Base-by-base conservation (phyloP, 2,888 invertebrate genomes). In the Cataglyphis cursor region DNA sequence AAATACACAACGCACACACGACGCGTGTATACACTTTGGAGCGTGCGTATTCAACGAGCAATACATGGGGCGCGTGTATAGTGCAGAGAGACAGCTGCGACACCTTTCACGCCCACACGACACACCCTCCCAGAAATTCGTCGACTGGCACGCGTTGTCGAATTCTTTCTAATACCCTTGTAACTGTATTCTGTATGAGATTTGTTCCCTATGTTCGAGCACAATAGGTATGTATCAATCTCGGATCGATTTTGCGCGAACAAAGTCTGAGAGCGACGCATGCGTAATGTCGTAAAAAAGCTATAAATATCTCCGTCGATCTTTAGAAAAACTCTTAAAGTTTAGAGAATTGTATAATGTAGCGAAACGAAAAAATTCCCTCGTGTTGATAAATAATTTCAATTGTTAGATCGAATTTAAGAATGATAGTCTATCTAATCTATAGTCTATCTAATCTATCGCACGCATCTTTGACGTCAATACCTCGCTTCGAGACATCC, bases 21-120 rank as follows among this genome's bases (percentile, higher is more conserved):
- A 21, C 35, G 6, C 35, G 35, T 35, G 35, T 48, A 54, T 65
- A 28, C 31, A 44, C 44, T 57, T 41, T 12, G 44, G 21, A 78
- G 21, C 68, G 57, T 41, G 74, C 81, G 83, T 83, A 41, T 75
- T 66, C 66, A 76, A 54, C 70, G 64, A 76, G 80, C 72, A 68
- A 41, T 65, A 81, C 68, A 76, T 65, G 76, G 65, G 85, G 86
- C 90, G 88, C 90, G 90, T 90, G 90, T 86, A 85, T 82, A 76
- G 64, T 85, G 85, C 64, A 85, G 85, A 84, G 84, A 83, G 85
- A 84, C 88, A 84, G 87, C 92, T 89, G 91, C 92, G 89, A 86
- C 83, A 87, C 90, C 90, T 88, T 88, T 81, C 92, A 94, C 94
- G 94, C 94, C 94, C 91, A 91, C 73, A 72, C 92, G 93, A 93